Evolutionary conservation across 2,113 vertebrate species (phyloP).

Genomic region (Equus quagga): DNA sequence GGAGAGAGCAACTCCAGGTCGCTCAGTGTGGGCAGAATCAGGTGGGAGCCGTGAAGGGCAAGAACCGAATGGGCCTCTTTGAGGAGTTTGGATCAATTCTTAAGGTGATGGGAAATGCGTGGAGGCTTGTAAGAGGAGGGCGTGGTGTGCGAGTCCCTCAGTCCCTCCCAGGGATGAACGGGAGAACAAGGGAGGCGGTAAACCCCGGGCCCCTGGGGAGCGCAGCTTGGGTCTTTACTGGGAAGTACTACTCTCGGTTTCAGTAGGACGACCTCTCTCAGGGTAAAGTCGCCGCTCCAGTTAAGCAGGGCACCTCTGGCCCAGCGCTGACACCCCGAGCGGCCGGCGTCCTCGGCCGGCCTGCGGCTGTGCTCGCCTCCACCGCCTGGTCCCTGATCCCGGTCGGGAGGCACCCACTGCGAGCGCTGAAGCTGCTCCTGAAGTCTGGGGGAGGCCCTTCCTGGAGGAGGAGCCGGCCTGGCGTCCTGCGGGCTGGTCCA

Average conservation of each 20-base stretch:
- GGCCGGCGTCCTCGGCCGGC: fast-evolving
- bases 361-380: background rate
- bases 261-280: background rate
- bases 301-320: background rate
- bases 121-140: background rate
- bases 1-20: background rate
- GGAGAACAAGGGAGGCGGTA: background rate
- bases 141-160: background rate
- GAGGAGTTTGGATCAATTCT: background rate
- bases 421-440: background rate
- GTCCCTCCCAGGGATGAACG: background rate
- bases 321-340: background rate
- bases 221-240: background rate
- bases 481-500: background rate
- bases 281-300: background rate
- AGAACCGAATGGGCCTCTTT: background rate
- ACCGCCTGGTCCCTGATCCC: background rate
- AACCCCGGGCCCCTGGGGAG: background rate
- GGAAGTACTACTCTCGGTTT: background rate
- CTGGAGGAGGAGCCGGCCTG: background rate
- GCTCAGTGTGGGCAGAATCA: background rate
- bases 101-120: background rate
- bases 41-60: background rate
- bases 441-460: background rate
- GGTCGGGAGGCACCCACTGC: too few species aligned